A percentile compares a stretch with the other conserved stretches of the same genome.
These are phyloP conservation scores for Luperina testacea DNA, from an alignment of 2,888 invertebrate genomes.

Conservation along the genomic window DNA sequence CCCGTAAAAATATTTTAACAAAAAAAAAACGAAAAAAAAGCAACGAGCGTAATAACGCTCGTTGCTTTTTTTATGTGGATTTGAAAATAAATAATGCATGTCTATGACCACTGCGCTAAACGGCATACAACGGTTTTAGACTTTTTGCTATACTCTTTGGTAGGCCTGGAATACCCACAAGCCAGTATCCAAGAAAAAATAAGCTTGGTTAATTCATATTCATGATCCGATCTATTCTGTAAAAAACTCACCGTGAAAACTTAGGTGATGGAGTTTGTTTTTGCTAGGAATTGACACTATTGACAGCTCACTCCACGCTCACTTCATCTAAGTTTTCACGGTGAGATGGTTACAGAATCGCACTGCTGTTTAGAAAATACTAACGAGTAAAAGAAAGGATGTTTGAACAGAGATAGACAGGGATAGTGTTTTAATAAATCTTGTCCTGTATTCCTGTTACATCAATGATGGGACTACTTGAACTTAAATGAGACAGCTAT, in stretches of 20 bases:
- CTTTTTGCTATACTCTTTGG: background rate
- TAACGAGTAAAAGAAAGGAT: background rate
- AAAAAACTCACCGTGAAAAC: too few species aligned
- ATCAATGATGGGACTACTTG: background rate
- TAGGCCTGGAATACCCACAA: background rate
- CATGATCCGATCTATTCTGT: background rate
- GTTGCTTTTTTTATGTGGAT: conserved; percentile 5
- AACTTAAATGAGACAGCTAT: background rate
- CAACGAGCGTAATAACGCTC: too few species aligned
- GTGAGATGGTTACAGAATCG: too few species aligned
- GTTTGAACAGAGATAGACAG: too few species aligned
- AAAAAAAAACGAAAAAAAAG: too few species aligned
- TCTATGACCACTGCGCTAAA: conserved; percentile 7
- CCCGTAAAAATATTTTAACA: conserved; percentile 25
- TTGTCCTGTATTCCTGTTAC: background rate
- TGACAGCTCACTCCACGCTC: too few species aligned
- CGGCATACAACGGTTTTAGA: background rate
- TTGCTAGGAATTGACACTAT: too few species aligned
- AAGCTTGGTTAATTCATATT: background rate
- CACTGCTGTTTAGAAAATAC: too few species aligned
- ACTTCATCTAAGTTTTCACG: too few species aligned
- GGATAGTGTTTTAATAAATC: background rate
- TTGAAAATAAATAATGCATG: conserved; percentile 41
- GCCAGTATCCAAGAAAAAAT: background rate
- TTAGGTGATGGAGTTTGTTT: too few species aligned